Evolutionary conservation across 2,113 vertebrate genomes (phyloP).

Genomic region (Nesospiza acunhae): DNA sequence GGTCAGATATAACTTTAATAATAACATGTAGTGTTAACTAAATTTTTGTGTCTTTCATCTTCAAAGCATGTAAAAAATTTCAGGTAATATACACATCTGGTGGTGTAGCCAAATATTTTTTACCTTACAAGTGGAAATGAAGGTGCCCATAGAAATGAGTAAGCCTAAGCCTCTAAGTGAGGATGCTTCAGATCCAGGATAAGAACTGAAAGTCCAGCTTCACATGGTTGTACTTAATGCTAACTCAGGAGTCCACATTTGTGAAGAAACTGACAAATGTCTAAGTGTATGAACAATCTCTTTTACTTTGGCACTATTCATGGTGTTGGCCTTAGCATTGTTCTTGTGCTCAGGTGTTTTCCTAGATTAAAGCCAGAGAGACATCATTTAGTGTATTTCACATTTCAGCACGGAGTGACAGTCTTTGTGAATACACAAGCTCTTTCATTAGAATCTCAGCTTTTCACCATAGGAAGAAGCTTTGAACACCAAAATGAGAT

Average conservation of each 20-base stretch:
- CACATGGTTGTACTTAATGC: background rate
- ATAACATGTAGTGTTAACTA: background rate
- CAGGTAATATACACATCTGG: background rate
- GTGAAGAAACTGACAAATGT: background rate
- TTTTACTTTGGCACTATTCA: background rate
- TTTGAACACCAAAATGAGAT: background rate
- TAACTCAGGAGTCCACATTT: background rate
- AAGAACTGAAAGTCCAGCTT: background rate
- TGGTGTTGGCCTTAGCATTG: background rate
- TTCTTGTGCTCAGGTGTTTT: background rate
- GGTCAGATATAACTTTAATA: background rate
- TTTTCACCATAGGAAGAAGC: background rate
- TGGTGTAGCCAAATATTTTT: background rate
- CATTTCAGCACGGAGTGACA: background rate
- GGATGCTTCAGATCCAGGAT: background rate
- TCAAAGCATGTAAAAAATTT: background rate
- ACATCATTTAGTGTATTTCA: background rate
- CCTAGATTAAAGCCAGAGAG: background rate
- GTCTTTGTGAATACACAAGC: background rate
- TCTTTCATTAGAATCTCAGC: background rate
- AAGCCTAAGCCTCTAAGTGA: background rate
- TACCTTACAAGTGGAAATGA: background rate
- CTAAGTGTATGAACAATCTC: background rate
- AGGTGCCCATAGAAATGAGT: background rate
- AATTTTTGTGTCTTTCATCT: background rate